Percentiles rank a stretch among this genome's conserved stretches.
These are phyloP conservation scores for Odontophorus gujanensis DNA, from an alignment of 2,113 vertebrate genomes.

Conservation along the genomic window DNA sequence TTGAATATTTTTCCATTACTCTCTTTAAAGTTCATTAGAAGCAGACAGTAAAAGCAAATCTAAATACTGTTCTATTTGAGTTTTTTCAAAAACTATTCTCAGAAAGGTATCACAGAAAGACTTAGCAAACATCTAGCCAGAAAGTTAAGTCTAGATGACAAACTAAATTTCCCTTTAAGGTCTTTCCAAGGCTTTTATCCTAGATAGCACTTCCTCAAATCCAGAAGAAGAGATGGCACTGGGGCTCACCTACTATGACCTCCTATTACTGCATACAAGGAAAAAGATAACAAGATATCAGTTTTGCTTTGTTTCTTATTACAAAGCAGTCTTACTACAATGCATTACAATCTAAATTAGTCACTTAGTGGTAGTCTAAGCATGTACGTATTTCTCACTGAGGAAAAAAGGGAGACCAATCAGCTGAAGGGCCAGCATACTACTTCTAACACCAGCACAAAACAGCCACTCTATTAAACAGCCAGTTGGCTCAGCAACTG, in stretches of 20 bases:
- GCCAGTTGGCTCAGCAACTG: neutral
- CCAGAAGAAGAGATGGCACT: neutral
- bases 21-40: neutral
- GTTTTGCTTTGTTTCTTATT: neutral
- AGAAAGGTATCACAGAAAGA: neutral
- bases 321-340: neutral
- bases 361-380: neutral
- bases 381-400: neutral
- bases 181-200: neutral
- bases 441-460: neutral
- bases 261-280: neutral
- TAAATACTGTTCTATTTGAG: neutral
- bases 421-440: neutral
- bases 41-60: neutral
- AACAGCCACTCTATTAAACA: neutral
- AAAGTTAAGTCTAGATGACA: neutral
- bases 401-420: neutral
- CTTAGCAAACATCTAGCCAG: neutral
- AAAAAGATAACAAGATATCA: neutral
- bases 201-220: neutral
- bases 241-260: neutral
- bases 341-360: neutral
- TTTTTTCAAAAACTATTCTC: neutral
- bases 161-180: neutral
- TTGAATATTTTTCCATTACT: slow-evolving; percentile 41